These are phyloP conservation scores for Mythimna impura DNA, from an alignment of 2,888 invertebrate genomes.

Conservation along the genomic window DNA sequence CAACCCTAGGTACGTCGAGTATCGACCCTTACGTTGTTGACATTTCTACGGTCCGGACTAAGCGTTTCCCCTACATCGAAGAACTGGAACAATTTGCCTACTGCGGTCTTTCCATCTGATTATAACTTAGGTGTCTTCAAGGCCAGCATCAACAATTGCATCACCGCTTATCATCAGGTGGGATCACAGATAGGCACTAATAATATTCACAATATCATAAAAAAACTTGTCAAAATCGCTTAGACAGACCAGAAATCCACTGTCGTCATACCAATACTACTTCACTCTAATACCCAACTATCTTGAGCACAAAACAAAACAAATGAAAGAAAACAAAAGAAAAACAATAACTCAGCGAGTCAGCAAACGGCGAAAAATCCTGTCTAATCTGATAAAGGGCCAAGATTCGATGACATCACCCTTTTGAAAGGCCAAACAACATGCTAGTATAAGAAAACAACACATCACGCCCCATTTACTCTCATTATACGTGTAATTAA, in stretches of 20 bases:
- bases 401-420: slow-evolving; percentile 56
- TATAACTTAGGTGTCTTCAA: too few species aligned
- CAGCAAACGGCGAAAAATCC: slow-evolving; percentile 38
- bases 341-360: slow-evolving; percentile 50
- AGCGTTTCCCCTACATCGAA: too few species aligned
- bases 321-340: slow-evolving; percentile 40
- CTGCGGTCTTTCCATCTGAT: too few species aligned
- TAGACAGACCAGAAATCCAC: neutral
- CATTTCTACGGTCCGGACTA: too few species aligned
- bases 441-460: slow-evolving; percentile 50
- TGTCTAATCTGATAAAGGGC: slow-evolving; percentile 55
- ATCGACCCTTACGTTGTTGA: too few species aligned
- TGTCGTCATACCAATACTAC: neutral
- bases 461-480: slow-evolving; percentile 57
- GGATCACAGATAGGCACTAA: too few species aligned
- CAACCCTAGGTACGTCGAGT: too few species aligned
- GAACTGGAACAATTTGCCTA: too few species aligned
- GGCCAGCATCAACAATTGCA: too few species aligned
- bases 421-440: slow-evolving; percentile 46
- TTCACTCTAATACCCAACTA: slow-evolving; percentile 3
- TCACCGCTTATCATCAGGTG: too few species aligned
- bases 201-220: too few species aligned
- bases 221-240: too few species aligned
- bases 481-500: slow-evolving; percentile 63
- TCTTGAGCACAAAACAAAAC: slow-evolving; percentile 17